A percentile compares a stretch with the other conserved stretches of the same genome.
Conservation (phyloP, 1,140 invertebrate species). For the Acromyrmex echinatior region DNA sequence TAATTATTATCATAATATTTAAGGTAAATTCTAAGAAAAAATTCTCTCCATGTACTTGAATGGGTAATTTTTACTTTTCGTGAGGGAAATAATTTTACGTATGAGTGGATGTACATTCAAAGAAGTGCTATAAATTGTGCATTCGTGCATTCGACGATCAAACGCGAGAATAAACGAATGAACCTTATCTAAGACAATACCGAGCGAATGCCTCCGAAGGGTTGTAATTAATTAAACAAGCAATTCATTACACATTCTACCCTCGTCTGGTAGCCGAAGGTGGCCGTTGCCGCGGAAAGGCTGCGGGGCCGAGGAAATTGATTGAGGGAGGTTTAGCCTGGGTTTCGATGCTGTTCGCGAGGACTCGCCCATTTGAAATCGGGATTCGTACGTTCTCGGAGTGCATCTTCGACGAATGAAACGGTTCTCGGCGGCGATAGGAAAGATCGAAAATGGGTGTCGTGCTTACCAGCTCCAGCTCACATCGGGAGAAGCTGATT, state of each 20-base stretch:
- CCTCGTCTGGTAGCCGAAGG: constrained; percentile 79
- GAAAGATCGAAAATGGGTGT: constrained; percentile 64
- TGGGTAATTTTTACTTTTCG: not conserved
- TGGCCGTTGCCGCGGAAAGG: constrained; percentile 80
- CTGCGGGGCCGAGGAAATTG: constrained; percentile 84
- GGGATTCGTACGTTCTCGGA: constrained; percentile 55
- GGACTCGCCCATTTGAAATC: constrained; percentile 43
- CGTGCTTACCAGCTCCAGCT: not conserved
- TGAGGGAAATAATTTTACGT: not conserved
- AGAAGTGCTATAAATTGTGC: constrained; percentile 9
- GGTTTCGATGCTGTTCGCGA: constrained; percentile 45
- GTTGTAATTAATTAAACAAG: constrained; percentile 87
- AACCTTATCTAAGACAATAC: constrained; percentile 52
- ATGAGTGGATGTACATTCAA: not conserved
- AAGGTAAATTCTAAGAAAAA: too few species aligned
- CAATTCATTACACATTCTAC: constrained; percentile 87
- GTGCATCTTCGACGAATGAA: constrained; percentile 31
- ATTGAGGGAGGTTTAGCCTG: constrained; percentile 83
- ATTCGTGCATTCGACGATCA: constrained; percentile 31
- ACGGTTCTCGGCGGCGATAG: constrained; percentile 34
- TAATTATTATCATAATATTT: too few species aligned
- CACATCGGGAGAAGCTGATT: constrained; percentile 56
- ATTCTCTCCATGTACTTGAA: not conserved
- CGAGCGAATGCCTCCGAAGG: constrained; percentile 69
- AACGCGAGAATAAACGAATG: constrained; percentile 35